Conservation (phyloP, 1,140 invertebrate genomes). For the Trinorchestia longiramus region DNA sequence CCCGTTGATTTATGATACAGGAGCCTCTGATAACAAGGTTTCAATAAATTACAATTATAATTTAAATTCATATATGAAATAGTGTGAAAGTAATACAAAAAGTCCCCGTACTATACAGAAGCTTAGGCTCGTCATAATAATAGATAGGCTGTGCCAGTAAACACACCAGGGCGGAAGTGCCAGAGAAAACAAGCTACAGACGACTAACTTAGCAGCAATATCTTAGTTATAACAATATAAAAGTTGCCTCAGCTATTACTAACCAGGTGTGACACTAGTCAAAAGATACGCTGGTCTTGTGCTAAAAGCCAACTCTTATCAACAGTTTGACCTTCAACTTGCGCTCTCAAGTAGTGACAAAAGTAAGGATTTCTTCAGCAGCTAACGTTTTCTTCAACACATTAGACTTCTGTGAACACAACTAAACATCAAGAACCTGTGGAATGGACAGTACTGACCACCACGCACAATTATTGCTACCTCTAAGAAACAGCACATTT, state of each 20-base stretch:
- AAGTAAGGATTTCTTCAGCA: neutral
- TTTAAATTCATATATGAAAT: neutral
- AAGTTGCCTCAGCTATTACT: neutral
- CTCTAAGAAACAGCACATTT: neutral
- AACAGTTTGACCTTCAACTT: neutral
- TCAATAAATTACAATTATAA: neutral
- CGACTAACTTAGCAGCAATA: neutral
- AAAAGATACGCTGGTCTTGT: neutral
- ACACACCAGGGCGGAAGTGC: no score
- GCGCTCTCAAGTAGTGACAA: neutral
- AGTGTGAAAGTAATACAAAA: neutral
- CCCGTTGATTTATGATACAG: neutral
- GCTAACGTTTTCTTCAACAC: neutral
- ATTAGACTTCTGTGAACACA: neutral
- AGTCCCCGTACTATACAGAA: no score
- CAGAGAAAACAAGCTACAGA: neutral
- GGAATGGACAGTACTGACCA: neutral
- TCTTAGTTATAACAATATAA: neutral
- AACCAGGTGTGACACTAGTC: neutral
- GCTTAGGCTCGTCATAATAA: no score
- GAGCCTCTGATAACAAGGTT: neutral
- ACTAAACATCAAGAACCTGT: neutral
- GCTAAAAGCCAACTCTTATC: neutral
- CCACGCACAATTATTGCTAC: neutral
- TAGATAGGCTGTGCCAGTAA: no score